Percentiles rank a stretch among this genome's conserved stretches.
phyloP scores from a whole-genome alignment of 2,888 invertebrate genomes.

The Eupithecia inturbata region DNA sequence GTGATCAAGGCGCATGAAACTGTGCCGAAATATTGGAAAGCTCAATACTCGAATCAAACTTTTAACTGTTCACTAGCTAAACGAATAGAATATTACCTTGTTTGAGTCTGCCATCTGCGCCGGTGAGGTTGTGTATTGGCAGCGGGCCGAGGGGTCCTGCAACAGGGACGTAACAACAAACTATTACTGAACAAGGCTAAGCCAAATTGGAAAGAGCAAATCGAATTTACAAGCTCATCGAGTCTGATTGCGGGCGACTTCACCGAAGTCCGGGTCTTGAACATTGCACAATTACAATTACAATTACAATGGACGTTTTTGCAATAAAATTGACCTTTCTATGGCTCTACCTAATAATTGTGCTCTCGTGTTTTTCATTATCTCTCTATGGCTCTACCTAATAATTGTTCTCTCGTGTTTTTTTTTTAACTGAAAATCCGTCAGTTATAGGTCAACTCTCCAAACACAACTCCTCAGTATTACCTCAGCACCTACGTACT shows the following conservation, averaged over 20 bases:
- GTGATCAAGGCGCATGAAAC: no score
- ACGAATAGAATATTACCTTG: constrained; percentile 61
- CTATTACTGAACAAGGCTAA: constrained; percentile 27
- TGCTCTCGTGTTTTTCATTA: no score
- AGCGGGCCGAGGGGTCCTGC: constrained; percentile 73
- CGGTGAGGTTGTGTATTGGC: constrained; percentile 73
- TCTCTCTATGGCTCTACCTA: no score
- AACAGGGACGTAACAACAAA: constrained; percentile 44
- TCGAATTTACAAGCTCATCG: neutral
- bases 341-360: no score
- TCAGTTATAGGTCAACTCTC: no score
- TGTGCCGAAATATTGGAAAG: no score
- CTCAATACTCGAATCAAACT: no score
- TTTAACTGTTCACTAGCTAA: neutral
- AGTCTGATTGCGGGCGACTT: neutral
- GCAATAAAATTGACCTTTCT: neutral
- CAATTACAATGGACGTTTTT: no score
- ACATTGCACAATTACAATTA: neutral
- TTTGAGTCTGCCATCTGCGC: constrained; percentile 62
- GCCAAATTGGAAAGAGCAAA: neutral
- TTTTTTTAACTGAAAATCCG: no score
- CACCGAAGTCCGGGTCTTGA: neutral
- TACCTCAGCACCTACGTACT: no score
- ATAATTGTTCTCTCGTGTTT: no score
- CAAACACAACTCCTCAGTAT: no score